Evolutionary conservation across 2,797 vertebrate genomes (phyloP), one percentile per base, ranked within the genome.

Genomic region (Botia kubotai): DNA sequence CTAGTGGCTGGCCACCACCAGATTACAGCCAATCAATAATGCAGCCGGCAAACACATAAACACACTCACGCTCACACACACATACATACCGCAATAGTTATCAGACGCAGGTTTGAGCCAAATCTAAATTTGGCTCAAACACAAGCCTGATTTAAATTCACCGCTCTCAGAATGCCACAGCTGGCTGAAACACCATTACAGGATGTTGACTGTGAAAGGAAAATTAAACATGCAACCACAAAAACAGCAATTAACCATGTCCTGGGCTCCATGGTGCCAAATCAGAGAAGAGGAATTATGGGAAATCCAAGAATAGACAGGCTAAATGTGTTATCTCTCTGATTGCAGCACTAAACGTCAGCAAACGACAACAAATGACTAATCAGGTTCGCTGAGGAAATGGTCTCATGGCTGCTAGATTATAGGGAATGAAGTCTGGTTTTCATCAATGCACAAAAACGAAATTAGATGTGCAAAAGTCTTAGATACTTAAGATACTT

Each of bases 11-110:
- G 91, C 82, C 83, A 87, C 89, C 93, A 93, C 79, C 84, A 88
- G 92, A 89, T 91, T 89, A 93, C 87, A 89, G 86, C 85, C 88
- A 89, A 92, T 94, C 92, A 94, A 88, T 95, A 89, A 86, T 48
- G 81, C 80, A 88, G 87, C 80, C 12, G 73, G 72, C 65, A 62
- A 74, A 81, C 73, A 79, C 65, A 79, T 55, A 75, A 60, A 68
- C 55, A 68, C 60, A 62, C 46, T 46, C 21, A 0, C 53, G 39
- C 48, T 13, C 36, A 13, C 57, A 66, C 19, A 29, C 48, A 81
- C 52, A 67, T 43, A 75, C 52, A 50, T 33, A 10, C n/a, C 29
- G 29, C 17, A 53, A 58, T 53, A 53, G 66, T 57, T 69, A 71
- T 81, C 72, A 72, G 53, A 66, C 0, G 3, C 12, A 39, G 36